Evolutionary conservation across 2,888 invertebrate genomes (phyloP), one percentile per base, ranked within the genome.

Genomic region (Acleris cristana): DNA sequence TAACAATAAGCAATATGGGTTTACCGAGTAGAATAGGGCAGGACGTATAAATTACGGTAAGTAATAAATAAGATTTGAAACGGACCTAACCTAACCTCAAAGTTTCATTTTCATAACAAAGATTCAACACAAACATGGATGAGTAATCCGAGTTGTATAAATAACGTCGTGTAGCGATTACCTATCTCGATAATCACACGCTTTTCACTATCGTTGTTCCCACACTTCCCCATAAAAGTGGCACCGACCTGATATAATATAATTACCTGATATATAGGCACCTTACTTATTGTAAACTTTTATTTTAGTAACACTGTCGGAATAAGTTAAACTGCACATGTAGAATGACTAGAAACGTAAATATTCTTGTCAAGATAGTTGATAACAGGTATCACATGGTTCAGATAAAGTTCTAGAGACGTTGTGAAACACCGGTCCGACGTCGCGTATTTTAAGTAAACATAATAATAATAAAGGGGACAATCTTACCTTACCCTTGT

Each of bases 381-480:
- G 69, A 72, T 67, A 70, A 67, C 54, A 56, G 52, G 21, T 65
- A 64, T 64, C 63, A 40, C 19, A 57, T 70, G 58, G 59, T 65
- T 65, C 40, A 48, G 72, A 72, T 71, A 72, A 71, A 54, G 45
- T 53, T 62, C 23, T 65, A 21, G 18, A 60, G 44, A 57, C 56
- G 48, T 64, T 61, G 57, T 57, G 60, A 66, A 64, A 68, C 40
- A 56, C 2, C 34, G 34, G 48, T 23, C 49, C 49, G 49, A 19
- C 26, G 26, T 48, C 48, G 19, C 52, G 40, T 53, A 8, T 10
- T 23, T 12, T 26, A 26, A 44, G n/a, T 61, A 34, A 53, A 61
- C 40, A 60, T 10, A 34, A 40, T 14, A 40, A 40, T 40, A 34
- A 40, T 40, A 14, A 40, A 14, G 3, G 0, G 40, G 14, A 40